phyloP scores from a whole-genome alignment of 2,797 vertebrate species.

The Agapornis canus region DNA sequence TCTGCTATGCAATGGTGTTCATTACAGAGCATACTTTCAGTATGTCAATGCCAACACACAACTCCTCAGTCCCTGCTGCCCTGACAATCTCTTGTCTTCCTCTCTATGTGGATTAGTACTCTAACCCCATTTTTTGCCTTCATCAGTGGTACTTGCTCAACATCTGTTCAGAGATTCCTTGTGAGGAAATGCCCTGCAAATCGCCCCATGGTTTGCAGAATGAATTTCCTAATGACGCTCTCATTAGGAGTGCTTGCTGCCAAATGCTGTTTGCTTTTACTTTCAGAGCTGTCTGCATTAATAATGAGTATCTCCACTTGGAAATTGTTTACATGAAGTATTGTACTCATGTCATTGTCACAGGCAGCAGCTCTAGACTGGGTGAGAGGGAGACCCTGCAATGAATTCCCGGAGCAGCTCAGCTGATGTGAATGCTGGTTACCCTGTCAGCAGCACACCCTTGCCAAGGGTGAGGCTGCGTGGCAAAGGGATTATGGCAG shows the following conservation, averaged over 20 bases:
- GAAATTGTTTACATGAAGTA: neutral
- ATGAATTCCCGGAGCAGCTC: neutral
- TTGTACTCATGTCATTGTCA: neutral
- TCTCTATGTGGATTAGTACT: neutral
- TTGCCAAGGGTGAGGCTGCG: neutral
- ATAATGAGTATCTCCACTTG: neutral
- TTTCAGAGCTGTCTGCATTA: slow-evolving; percentile 19
- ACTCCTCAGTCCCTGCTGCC: neutral
- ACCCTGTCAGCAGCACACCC: neutral
- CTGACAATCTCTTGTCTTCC: neutral
- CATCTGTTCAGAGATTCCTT: neutral
- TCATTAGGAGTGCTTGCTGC: slow-evolving; percentile 11
- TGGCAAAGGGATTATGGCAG: neutral
- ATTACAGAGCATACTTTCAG: neutral
- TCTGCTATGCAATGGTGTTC: neutral
- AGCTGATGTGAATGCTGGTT: rapidly evolving
- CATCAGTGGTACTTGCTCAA: neutral
- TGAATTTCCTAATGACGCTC: neutral
- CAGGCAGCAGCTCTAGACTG: neutral
- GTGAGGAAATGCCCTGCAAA: neutral
- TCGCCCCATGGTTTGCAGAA: neutral
- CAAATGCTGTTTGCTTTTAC: slow-evolving; percentile 35
- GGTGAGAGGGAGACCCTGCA: neutral
- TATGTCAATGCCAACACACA: neutral
- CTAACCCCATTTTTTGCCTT: neutral